Evolutionary conservation across 2,888 invertebrate species (phyloP).

Genomic region (Tuta absoluta): DNA sequence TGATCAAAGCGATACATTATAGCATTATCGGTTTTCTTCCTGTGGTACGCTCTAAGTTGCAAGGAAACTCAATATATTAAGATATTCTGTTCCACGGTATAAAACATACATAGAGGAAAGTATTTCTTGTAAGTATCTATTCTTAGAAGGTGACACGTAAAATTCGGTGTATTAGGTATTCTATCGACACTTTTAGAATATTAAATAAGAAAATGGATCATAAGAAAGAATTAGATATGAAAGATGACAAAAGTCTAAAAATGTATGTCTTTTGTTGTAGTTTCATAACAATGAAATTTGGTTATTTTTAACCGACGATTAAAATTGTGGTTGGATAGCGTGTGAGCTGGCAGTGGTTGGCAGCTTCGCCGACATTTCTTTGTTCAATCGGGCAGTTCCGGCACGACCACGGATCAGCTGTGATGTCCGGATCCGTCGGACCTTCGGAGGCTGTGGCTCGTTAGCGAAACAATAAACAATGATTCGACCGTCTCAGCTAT

Average conservation of each 20-base stretch:
- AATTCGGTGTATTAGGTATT: not conserved
- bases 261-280: not conserved
- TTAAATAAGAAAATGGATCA: too few relatives aligned
- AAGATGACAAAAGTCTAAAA: not conserved
- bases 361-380: not conserved
- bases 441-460: conserved; percentile 61
- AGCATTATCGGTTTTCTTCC: conserved; percentile 50
- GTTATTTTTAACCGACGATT: not conserved
- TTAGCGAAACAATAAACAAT: conserved; percentile 78
- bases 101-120: not conserved
- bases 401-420: conserved; percentile 6
- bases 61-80: conserved; percentile 4
- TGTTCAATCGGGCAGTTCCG: conserved; percentile 19
- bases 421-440: conserved; percentile 41
- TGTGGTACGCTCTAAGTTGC: not conserved
- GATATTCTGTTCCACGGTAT: not conserved
- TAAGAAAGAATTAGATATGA: not conserved
- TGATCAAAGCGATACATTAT: conserved; percentile 62
- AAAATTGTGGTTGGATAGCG: not conserved
- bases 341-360: not conserved
- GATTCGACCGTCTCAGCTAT: conserved; percentile 69
- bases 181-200: too few relatives aligned
- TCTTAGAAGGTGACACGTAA: not conserved
- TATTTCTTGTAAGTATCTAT: not conserved
- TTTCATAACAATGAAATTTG: too few relatives aligned